These are phyloP conservation scores for Pangasius larnaudii DNA, from an alignment of 2,797 vertebrate genomes.

Conservation along the genomic window DNA sequence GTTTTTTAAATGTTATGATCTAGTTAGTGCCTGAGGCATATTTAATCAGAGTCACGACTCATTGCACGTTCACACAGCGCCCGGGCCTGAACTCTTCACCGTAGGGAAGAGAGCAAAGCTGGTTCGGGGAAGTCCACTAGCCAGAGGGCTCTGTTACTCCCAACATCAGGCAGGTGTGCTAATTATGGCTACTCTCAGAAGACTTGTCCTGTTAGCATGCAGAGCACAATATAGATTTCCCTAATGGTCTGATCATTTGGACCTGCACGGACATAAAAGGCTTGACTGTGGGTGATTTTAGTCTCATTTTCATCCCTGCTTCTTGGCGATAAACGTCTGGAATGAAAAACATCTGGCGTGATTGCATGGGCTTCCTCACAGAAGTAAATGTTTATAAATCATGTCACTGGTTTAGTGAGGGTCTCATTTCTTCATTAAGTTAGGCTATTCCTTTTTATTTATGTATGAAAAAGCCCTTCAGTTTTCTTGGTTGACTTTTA, in stretches of 20 bases:
- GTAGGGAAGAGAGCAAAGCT: constrained; percentile 26
- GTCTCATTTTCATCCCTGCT: constrained; percentile 69
- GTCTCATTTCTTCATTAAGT: constrained; percentile 58
- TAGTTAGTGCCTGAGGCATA: constrained; percentile 38
- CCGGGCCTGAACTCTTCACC: constrained; percentile 11
- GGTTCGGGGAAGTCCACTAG: constrained; percentile 53
- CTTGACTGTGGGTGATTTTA: constrained; percentile 64
- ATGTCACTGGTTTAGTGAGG: constrained; percentile 59
- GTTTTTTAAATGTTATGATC: constrained; percentile 39
- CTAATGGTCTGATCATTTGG: constrained; percentile 70
- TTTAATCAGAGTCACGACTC: constrained; percentile 54
- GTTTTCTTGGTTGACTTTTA: constrained; percentile 24
- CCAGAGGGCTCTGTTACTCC: constrained; percentile 53
- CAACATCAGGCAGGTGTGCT: constrained; percentile 68
- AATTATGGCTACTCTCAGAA: constrained; percentile 61
- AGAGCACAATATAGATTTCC: constrained; percentile 67
- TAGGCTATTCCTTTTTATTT: constrained; percentile 40
- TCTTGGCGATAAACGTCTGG: constrained; percentile 67
- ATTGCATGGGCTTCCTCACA: constrained; percentile 70
- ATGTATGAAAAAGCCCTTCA: constrained; percentile 54
- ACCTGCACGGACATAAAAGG: constrained; percentile 66
- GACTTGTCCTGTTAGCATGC: constrained; percentile 59
- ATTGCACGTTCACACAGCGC: constrained; percentile 27
- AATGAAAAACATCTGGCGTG: constrained; percentile 77
- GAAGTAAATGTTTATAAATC: constrained; percentile 66